Evolutionary conservation across 2,797 vertebrate species (phyloP).

Genomic region (Poecilia picta): DNA sequence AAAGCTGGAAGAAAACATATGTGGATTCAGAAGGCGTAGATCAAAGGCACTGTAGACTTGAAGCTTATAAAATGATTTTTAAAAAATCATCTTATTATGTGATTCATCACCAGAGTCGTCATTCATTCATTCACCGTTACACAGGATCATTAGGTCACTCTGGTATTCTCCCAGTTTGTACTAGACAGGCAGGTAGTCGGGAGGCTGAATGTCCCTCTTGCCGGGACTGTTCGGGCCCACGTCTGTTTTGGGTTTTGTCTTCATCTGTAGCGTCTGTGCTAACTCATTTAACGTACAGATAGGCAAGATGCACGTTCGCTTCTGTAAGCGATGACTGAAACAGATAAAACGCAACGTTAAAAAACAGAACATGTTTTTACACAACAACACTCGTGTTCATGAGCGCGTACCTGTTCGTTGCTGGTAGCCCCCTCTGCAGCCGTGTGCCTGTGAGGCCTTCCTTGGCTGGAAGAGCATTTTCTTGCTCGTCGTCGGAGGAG

Average conservation of each 20-base stretch:
- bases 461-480: constrained; percentile 64
- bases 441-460: constrained; percentile 67
- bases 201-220: constrained; percentile 82
- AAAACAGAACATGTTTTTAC: constrained; percentile 37
- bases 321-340: constrained; percentile 32
- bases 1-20: constrained; percentile 19
- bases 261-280: too few relatives aligned
- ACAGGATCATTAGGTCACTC: constrained; percentile 41
- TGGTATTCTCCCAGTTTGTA: constrained; percentile 14
- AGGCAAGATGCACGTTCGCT: constrained; percentile 48
- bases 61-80: constrained; percentile 50
- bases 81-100: constrained; percentile 38
- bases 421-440: constrained; percentile 60
- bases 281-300: too few relatives aligned
- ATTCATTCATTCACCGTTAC: constrained; percentile 42
- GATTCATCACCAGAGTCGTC: too few relatives aligned
- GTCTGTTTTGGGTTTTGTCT: too few relatives aligned
- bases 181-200: constrained; percentile 76
- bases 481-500: constrained; percentile 70
- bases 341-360: background rate
- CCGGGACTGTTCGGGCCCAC: constrained; percentile 90
- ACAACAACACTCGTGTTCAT: too few relatives aligned
- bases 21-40: constrained; percentile 42
- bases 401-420: too few relatives aligned
- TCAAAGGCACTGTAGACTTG: constrained; percentile 75